Percentiles rank a stretch among this genome's conserved stretches.
These are phyloP conservation scores for Drosophila yakuba DNA, from an alignment of 1,140 invertebrate genomes.

Conservation along the genomic window DNA sequence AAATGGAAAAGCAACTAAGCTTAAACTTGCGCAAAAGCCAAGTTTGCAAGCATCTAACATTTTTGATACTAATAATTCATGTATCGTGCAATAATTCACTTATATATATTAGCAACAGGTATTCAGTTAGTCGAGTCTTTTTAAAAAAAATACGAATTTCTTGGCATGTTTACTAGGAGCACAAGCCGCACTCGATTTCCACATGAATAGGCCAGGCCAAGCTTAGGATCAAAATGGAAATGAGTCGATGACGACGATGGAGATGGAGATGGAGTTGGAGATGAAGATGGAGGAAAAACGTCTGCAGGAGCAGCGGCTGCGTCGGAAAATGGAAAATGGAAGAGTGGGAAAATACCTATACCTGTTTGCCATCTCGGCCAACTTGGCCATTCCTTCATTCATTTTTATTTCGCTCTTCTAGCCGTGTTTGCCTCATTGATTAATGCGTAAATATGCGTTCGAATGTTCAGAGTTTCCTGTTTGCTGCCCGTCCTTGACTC, in stretches of 20 bases:
- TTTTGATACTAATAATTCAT: too few species aligned
- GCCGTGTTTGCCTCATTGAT: conserved; percentile 71
- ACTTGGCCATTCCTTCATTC: conserved; percentile 39
- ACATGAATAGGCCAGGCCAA: conserved; percentile 52
- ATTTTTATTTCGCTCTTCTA: conserved; percentile 29
- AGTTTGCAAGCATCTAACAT: not conserved
- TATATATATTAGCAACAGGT: not conserved
- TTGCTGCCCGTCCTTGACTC: conserved; percentile 43
- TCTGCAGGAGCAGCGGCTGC: not conserved
- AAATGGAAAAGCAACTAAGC: not conserved
- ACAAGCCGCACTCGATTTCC: conserved; percentile 62
- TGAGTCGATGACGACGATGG: conserved; percentile 11
- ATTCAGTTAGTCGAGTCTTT: not conserved
- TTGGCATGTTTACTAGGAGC: conserved; percentile 44
- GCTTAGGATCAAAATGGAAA: conserved; percentile 51
- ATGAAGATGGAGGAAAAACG: not conserved
- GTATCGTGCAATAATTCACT: not conserved
- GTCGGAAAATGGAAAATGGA: too few species aligned
- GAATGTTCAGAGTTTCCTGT: conserved; percentile 46
- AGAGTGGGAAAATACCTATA: conserved; percentile 1
- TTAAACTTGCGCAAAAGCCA: too few species aligned
- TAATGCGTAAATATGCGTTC: conserved; percentile 78
- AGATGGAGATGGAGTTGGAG: not conserved
- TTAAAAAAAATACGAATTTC: not conserved
- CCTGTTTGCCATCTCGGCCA: conserved; percentile 42